Percentiles rank a stretch among this genome's conserved stretches.
phyloP scores from a whole-genome alignment of 2,113 vertebrate species.

The Notothenia rossii region DNA sequence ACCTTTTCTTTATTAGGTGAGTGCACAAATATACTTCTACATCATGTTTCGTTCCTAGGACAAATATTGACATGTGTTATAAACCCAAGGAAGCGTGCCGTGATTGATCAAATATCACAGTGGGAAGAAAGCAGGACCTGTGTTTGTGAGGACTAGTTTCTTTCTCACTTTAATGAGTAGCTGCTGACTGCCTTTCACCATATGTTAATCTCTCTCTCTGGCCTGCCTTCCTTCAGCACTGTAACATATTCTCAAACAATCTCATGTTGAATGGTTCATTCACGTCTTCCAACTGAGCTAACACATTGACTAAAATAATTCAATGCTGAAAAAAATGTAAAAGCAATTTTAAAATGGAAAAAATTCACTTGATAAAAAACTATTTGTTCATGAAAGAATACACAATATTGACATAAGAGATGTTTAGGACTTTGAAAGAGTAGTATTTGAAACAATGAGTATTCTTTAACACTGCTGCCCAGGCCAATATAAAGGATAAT shows the following conservation, averaged over 20 bases:
- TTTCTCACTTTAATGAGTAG: constrained; percentile 59
- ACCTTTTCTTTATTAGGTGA: constrained; percentile 70
- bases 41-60: constrained; percentile 4
- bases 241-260: constrained; percentile 1
- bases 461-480: constrained; percentile 51
- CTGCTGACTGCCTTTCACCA: constrained; percentile 40
- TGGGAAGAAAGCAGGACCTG: constrained; percentile 47
- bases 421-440: neutral
- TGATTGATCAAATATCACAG: constrained; percentile 54
- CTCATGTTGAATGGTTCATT: constrained; percentile 6
- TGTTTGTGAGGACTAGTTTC: constrained; percentile 26
- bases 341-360: neutral
- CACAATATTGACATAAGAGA: neutral
- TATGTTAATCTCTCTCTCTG: constrained; percentile 47
- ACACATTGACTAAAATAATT: neutral
- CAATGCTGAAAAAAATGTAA: neutral
- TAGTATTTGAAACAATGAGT: constrained; percentile 21
- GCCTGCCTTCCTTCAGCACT: constrained; percentile 11
- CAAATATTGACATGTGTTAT: constrained; percentile 47
- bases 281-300: neutral
- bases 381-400: neutral
- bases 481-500: constrained; percentile 67
- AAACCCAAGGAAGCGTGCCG: constrained; percentile 10
- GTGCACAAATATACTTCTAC: constrained; percentile 50
- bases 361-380: neutral